Percentiles rank a stretch among this genome's conserved stretches.
Evolutionary conservation across 2,797 vertebrate genomes (phyloP).

Genomic region (Harpagifer antarcticus): DNA sequence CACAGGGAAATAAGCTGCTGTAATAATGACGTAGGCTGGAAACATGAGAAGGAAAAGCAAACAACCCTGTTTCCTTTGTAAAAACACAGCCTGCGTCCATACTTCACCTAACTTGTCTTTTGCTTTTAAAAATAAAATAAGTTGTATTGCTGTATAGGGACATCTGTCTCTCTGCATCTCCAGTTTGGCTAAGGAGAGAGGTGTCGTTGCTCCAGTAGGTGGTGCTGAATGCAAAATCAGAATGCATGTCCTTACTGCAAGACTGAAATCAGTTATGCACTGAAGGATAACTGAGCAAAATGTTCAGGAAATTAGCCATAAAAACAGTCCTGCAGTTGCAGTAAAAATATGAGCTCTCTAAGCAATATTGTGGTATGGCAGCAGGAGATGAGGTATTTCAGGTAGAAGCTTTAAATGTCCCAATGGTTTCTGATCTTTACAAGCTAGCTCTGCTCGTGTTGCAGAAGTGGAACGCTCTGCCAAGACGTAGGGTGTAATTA

Average conservation of each 20-base stretch:
- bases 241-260: slow-evolving; percentile 30
- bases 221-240: slow-evolving; percentile 68
- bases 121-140: slow-evolving; percentile 20
- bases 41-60: slow-evolving; percentile 72
- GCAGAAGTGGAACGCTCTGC: slow-evolving; percentile 58
- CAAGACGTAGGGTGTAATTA: slow-evolving; percentile 74
- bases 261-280: slow-evolving; percentile 35
- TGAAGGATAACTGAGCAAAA: slow-evolving; percentile 44
- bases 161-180: slow-evolving; percentile 19
- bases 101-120: slow-evolving; percentile 30
- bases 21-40: slow-evolving; percentile 76
- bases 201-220: slow-evolving; percentile 70
- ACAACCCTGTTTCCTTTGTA: slow-evolving; percentile 67
- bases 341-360: slow-evolving; percentile 54
- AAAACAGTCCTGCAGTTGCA: slow-evolving; percentile 43
- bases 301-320: slow-evolving; percentile 71
- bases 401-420: slow-evolving; percentile 70
- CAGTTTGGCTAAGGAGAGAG: slow-evolving; percentile 7
- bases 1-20: slow-evolving; percentile 80
- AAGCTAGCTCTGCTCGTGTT: slow-evolving; percentile 69
- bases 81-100: slow-evolving; percentile 56
- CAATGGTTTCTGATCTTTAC: slow-evolving; percentile 73
- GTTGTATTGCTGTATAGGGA: slow-evolving; percentile 15
- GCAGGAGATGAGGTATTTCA: slow-evolving; percentile 53
- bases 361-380: slow-evolving; percentile 49